phyloP scores from a whole-genome alignment of 2,797 vertebrate genomes.

The Lophius americanus region DNA sequence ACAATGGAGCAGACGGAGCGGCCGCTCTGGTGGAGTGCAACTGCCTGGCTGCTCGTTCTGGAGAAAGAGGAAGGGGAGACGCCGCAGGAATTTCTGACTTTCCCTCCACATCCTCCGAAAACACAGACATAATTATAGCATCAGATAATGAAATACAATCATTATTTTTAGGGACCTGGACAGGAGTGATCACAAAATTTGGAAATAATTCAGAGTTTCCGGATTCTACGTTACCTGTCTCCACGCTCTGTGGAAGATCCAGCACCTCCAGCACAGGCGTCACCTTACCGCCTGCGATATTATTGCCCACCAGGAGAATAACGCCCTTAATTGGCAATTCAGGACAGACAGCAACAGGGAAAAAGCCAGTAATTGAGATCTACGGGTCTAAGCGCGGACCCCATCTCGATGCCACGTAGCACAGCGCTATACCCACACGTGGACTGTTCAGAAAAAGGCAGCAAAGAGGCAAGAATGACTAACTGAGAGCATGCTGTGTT shows the following conservation, averaged over 20 bases:
- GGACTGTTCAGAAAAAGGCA: not conserved
- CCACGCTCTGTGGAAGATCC: not conserved
- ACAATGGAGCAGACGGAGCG: rapidly evolving
- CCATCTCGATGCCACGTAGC: not conserved
- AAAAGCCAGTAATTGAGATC: not conserved
- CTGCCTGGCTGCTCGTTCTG: no score
- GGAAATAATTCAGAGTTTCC: not conserved
- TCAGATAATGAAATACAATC: not conserved
- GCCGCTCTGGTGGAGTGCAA: not conserved
- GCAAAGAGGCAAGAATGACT: not conserved
- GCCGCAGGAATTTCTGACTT: not conserved
- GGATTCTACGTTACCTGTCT: not conserved
- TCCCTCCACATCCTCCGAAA: not conserved
- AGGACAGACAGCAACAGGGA: not conserved
- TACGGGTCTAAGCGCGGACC: not conserved
- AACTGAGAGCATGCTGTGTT: not conserved
- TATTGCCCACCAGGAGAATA: not conserved
- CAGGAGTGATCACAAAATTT: not conserved
- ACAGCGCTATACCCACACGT: not conserved
- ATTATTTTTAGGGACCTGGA: not conserved
- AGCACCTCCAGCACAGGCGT: not conserved
- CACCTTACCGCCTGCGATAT: not conserved
- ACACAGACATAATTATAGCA: not conserved
- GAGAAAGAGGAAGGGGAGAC: not conserved
- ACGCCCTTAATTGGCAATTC: not conserved